These are phyloP conservation scores for Pseudococcus viburni DNA, from an alignment of 2,888 invertebrate genomes.

Conservation along the genomic window DNA sequence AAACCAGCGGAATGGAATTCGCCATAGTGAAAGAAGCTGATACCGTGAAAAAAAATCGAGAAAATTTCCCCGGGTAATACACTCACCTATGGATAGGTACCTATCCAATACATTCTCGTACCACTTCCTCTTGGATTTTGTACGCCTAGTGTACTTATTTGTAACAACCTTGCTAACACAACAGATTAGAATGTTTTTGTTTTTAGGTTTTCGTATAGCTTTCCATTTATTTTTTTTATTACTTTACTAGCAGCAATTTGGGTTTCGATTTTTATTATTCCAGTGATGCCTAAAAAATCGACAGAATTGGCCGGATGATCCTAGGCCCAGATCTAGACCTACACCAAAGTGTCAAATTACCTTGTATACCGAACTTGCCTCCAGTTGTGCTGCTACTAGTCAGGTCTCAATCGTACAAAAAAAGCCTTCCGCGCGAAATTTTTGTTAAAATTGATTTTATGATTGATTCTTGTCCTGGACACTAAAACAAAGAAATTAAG, in stretches of 20 bases:
- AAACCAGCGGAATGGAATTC: background rate
- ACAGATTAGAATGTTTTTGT: conserved; percentile 43
- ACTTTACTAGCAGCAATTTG: conserved; percentile 47
- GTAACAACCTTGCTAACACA: conserved; percentile 32
- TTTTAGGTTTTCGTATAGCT: conserved; percentile 13
- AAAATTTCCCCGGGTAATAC: background rate
- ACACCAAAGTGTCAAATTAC: background rate
- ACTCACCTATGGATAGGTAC: background rate
- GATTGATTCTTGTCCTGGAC: too few species aligned
- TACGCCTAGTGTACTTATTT: background rate
- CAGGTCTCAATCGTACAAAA: too few species aligned
- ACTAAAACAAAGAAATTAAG: too few species aligned
- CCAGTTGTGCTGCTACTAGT: background rate
- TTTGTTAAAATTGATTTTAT: too few species aligned
- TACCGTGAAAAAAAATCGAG: background rate
- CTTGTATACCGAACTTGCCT: background rate
- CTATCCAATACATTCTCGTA: background rate
- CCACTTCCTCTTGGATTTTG: background rate
- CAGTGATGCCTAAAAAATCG: background rate
- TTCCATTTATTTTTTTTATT: conserved; percentile 36
- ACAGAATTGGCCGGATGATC: background rate
- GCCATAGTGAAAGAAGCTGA: background rate
- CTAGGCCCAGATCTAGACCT: background rate
- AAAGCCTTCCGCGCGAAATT: too few species aligned
- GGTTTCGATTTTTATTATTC: conserved; percentile 32